Conservation (phyloP, 1,140 invertebrate species). For the Pseudomyrmex flavicornis region DNA sequence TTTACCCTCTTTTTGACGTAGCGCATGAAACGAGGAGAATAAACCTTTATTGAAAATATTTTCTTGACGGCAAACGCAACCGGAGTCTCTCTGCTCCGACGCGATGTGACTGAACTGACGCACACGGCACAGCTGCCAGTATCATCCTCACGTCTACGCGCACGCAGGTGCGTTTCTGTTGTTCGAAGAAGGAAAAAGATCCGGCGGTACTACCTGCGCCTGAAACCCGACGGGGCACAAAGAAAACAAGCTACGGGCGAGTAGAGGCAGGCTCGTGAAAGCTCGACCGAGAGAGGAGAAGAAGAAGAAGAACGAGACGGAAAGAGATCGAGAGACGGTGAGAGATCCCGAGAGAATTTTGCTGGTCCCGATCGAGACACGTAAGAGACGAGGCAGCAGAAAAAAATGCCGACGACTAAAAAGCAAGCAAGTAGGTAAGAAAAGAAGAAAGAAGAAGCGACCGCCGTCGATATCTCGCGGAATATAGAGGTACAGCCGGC, state of each 20-base stretch:
- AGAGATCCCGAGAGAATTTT: constrained; percentile 67
- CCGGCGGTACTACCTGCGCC: constrained; percentile 74
- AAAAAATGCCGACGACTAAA: constrained; percentile 41
- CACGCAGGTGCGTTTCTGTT: constrained; percentile 43
- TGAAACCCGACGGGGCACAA: constrained; percentile 74
- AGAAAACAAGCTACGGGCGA: constrained; percentile 69
- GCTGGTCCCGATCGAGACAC: constrained; percentile 34
- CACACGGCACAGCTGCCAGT: neutral
- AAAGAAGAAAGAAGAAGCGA: constrained; percentile 17
- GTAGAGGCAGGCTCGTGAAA: constrained; percentile 26
- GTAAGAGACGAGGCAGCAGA: constrained; percentile 38
- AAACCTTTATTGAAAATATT: constrained; percentile 4
- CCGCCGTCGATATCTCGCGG: constrained; percentile 56
- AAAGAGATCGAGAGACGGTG: neutral
- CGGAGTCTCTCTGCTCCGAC: no score
- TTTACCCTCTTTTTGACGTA: neutral
- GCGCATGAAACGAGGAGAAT: no score
- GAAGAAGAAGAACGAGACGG: neutral
- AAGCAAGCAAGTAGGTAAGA: constrained; percentile 26
- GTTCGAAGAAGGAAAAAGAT: constrained; percentile 55
- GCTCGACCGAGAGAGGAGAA: neutral
- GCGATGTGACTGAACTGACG: constrained; percentile 25
- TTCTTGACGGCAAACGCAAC: constrained; percentile 4
- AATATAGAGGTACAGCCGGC: constrained; percentile 64
- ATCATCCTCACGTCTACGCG: neutral